Evolutionary conservation across 2,888 invertebrate genomes (phyloP).

Genomic region (Tricholauxania praeusta): DNA sequence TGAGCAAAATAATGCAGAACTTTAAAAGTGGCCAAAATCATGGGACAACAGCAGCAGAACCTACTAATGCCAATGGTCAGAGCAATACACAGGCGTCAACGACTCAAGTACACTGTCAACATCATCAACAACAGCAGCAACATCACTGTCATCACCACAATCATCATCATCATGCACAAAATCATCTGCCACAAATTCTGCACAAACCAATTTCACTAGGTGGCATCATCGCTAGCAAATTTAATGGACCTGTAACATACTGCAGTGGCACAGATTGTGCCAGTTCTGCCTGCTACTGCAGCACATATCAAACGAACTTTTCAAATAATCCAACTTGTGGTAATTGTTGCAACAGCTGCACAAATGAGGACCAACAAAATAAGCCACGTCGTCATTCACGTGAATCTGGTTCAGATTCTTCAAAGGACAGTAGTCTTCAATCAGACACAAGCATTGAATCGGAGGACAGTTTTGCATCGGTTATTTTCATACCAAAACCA

Average conservation of each 20-base stretch:
- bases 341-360: conserved; percentile 55
- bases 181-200: conserved; percentile 47
- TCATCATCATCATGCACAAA: conserved; percentile 41
- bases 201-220: conserved; percentile 48
- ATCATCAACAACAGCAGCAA: conserved; percentile 46
- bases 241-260: conserved; percentile 58
- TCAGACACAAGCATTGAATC: conserved; percentile 95
- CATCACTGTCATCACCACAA: conserved; percentile 53
- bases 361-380: conserved; percentile 62
- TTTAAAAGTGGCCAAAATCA: conserved; percentile 66
- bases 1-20: conserved; percentile 87
- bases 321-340: conserved; percentile 48
- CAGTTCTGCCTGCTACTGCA: conserved; percentile 55
- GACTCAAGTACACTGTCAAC: conserved; percentile 43
- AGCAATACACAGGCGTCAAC: conserved; percentile 35
- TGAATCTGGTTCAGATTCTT: conserved; percentile 90
- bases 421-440: conserved; percentile 90
- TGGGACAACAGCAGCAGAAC: neutral
- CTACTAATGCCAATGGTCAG: conserved; percentile 30
- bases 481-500: conserved; percentile 90
- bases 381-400: conserved; percentile 80
- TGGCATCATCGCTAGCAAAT: conserved; percentile 45
- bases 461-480: conserved; percentile 93
- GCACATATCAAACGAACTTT: conserved; percentile 58
- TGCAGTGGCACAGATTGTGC: conserved; percentile 64